Evolutionary conservation across 2,113 vertebrate genomes (phyloP), one percentile per base, ranked within the genome.

Genomic region (Clarias magur): DNA sequence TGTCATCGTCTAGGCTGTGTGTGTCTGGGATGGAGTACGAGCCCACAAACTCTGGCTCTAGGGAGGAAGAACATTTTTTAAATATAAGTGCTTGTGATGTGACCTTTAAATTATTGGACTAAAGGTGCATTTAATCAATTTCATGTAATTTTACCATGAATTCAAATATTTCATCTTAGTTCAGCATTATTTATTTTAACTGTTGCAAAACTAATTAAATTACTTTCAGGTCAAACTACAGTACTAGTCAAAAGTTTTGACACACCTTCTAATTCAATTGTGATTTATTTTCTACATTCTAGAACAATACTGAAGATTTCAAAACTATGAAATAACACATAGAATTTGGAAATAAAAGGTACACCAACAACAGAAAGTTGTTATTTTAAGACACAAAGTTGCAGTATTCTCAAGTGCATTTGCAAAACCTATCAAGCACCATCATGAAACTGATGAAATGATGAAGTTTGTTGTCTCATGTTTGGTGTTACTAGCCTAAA

Each of bases 11-110:
- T 0, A 93, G 90, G 65, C 96, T 96, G 93, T 95, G 94, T 8
- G 96, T 97, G 79, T 97, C 96, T 0, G 96, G 96, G 91, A 97
- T 95, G 90, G 93, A 92, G 3, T 95, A 96, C 86, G 96, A 96
- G 0, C 93, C 89, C 0, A 97, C 83, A 0, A 97, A 97, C 0
- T 94, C 89, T 0, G 96, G 96, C 82, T 97, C 97, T 97, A 92
- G 13, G 1, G 62, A 80, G 19, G 83, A 67, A 42, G 84, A 72
- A 85, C 81, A 83, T 25, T 7, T 1, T 19, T 25, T 5, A 1
- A 60, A 25, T 23, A 2, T 19, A 76, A 76, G 12, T n/a, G 38
- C 21, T 75, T 75, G 10, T 53, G 16, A 72, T 48, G 15, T 9
- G 13, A 11, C 4, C 48, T 27, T 73, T 42, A 34, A 11, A 25